Evolutionary conservation across 2,888 invertebrate genomes (phyloP).

Genomic region (Frankliniella intonsa): DNA sequence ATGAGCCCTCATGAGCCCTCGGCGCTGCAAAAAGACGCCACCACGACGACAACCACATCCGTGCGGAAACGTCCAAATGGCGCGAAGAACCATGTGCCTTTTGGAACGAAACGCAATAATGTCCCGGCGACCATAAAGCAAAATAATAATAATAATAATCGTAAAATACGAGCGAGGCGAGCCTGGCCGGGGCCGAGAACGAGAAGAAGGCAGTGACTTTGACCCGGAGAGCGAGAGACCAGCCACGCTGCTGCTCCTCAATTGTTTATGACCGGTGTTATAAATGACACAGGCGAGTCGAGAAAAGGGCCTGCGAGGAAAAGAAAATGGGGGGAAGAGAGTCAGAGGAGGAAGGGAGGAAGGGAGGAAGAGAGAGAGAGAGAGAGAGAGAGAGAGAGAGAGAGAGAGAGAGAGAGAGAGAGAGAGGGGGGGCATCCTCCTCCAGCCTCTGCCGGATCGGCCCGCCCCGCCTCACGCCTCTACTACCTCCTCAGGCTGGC

Average conservation of each 20-base stretch:
- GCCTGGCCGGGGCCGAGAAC: background rate
- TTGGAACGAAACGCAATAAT: background rate
- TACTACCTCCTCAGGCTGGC: too few species aligned
- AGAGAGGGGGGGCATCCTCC: background rate
- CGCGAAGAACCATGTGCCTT: constrained; percentile 7
- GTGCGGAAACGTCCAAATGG: constrained; percentile 17
- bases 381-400: constrained; percentile 1
- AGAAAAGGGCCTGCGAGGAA: background rate
- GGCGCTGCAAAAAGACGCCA: too few species aligned
- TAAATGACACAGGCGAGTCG: constrained; percentile 7
- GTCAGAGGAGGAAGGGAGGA: background rate
- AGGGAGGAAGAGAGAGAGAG: background rate
- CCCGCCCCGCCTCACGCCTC: background rate
- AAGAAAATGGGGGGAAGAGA: background rate
- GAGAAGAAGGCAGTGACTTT: background rate
- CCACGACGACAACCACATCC: constrained; percentile 12
- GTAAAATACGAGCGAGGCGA: background rate
- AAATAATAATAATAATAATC: constrained; percentile 21
- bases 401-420: background rate
- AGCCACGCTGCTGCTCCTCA: background rate
- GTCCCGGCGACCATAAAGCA: background rate
- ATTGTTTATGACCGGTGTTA: constrained; percentile 23
- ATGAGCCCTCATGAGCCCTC: too few species aligned
- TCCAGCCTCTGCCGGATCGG: background rate
- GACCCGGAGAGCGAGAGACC: background rate